A percentile compares a stretch with the other conserved stretches of the same genome.
Evolutionary conservation across 2,888 invertebrate species (phyloP).

Genomic region (Conchocele bisecta): DNA sequence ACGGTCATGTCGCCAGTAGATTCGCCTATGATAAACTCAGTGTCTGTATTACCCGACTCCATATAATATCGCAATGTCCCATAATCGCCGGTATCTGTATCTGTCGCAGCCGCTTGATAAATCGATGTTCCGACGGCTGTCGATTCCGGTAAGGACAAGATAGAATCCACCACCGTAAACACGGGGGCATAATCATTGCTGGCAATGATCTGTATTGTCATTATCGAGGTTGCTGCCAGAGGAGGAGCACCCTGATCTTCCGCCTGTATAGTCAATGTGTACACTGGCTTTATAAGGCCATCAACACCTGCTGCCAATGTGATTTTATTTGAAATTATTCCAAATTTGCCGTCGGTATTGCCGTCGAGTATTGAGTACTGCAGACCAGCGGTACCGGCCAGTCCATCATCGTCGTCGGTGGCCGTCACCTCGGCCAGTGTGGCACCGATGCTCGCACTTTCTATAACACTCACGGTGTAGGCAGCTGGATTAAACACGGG

Average conservation of each 20-base stretch:
- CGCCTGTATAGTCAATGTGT: conserved; percentile 65
- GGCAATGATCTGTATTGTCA: conserved; percentile 63
- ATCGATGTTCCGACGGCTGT: conserved; percentile 61
- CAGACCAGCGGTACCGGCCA: conserved; percentile 61
- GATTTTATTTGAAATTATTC: conserved; percentile 49
- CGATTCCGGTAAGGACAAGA: conserved; percentile 64
- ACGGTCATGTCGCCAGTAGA: conserved; percentile 67
- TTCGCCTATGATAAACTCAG: conserved; percentile 58
- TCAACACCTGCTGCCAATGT: conserved; percentile 62
- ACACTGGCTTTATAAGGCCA: conserved; percentile 64
- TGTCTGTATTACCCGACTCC: conserved; percentile 29
- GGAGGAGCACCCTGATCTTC: conserved; percentile 67
- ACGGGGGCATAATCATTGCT: conserved; percentile 71
- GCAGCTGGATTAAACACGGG: conserved; percentile 96
- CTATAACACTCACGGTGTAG: conserved; percentile 93
- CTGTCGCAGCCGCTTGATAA: conserved; percentile 62
- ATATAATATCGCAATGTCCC: conserved; percentile 52
- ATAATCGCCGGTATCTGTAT: conserved; percentile 65
- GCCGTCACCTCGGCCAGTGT: conserved; percentile 50
- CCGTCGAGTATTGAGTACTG: conserved; percentile 63
- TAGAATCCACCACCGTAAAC: conserved; percentile 55
- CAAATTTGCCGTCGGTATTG: conserved; percentile 60
- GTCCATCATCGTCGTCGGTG: conserved; percentile 59
- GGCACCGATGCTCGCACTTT: conserved; percentile 86
- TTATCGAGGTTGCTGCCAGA: conserved; percentile 59